A percentile compares a stretch with the other conserved stretches of the same genome.
Conservation (phyloP, 2,113 vertebrate species). For the Polyodon spathula region DNA sequence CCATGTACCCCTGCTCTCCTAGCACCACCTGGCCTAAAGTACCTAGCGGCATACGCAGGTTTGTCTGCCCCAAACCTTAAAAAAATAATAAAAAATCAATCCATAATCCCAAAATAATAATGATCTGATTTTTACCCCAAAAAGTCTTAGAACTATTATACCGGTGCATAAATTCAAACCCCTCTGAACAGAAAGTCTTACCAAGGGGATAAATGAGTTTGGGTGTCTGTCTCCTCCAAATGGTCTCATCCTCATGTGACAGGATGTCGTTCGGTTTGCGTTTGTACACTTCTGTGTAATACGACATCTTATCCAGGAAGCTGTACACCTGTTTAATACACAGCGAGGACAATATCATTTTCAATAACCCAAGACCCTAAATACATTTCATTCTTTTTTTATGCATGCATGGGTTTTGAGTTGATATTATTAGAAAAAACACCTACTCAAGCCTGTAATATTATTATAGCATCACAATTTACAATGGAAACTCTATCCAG, state of each 20-base stretch:
- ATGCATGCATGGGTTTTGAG: no score
- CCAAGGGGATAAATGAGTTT: constrained; percentile 91
- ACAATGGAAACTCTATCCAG: no score
- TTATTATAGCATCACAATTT: no score
- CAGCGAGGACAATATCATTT: background rate
- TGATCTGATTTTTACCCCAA: background rate
- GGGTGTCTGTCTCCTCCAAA: constrained; percentile 77
- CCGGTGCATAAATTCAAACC: no score
- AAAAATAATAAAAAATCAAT: background rate
- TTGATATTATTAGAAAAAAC: background rate
- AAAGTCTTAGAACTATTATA: background rate
- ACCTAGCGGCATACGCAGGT: constrained; percentile 87
- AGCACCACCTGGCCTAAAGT: constrained; percentile 78
- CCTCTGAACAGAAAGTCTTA: constrained; percentile 33
- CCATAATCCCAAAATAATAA: background rate
- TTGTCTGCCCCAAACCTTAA: constrained; percentile 74
- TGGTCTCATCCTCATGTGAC: constrained; percentile 81
- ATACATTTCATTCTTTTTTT: no score
- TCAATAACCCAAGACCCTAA: no score
- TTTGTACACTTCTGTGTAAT: constrained; percentile 88
- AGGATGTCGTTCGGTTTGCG: constrained; percentile 81
- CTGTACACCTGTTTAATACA: constrained; percentile 72
- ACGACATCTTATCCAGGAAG: constrained; percentile 95
- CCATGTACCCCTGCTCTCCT: constrained; percentile 69
- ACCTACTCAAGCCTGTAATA: background rate